phyloP scores from a whole-genome alignment of 2,797 vertebrate species.

The Coendou prehensilis region DNA sequence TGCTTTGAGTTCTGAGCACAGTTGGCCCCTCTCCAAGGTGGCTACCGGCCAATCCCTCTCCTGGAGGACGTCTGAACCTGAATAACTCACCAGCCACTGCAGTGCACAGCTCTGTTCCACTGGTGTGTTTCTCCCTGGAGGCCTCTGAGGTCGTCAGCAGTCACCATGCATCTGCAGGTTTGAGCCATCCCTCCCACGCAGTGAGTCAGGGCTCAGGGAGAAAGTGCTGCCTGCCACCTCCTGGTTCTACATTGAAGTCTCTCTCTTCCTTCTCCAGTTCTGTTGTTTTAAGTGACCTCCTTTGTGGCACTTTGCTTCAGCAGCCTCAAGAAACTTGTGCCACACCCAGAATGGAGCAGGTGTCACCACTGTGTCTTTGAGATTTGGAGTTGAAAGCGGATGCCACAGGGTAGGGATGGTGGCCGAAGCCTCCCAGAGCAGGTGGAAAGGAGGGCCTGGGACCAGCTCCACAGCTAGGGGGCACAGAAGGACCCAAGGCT shows the following conservation, averaged over 20 bases:
- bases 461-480: no score
- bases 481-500: not conserved
- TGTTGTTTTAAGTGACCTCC: not conserved
- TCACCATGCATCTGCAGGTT: not conserved
- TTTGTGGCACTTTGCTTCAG: not conserved
- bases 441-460: fast-evolving
- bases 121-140: not conserved
- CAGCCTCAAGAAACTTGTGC: not conserved
- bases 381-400: not conserved
- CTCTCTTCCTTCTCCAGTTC: not conserved
- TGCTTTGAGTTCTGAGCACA: no score
- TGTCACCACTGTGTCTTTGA: no score
- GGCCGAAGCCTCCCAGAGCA: no score
- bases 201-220: not conserved
- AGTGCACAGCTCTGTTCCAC: not conserved
- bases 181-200: not conserved
- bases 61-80: not conserved
- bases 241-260: not conserved
- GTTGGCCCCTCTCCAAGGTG: not conserved
- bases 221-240: not conserved
- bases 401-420: not conserved
- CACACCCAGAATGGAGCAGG: no score
- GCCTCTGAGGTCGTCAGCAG: no score
- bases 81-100: not conserved
- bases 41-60: not conserved